Base-by-base conservation (phyloP, 1,140 invertebrate genomes). In the Atta cephalotes region DNA sequence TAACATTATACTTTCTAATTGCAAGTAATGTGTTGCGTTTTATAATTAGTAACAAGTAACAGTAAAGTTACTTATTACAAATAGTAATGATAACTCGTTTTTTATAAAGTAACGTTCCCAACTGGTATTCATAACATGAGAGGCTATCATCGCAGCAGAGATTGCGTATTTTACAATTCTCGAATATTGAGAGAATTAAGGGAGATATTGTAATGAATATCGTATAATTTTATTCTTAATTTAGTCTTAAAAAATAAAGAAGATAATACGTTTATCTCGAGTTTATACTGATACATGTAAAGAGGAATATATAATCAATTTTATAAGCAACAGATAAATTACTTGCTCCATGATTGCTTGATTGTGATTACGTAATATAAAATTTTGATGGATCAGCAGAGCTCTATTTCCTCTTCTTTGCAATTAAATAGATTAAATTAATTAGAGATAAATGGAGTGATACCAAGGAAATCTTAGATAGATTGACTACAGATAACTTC, bases 341-440 rank as follows among this genome's bases (percentile, higher is more conserved):
- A 35, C 2, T 68, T 16, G 9, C 35, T 68, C 4, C 21, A 10
- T 28, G 21, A 51, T 51, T 72, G 45, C 49, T 72, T 14, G 1
- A 62, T 0, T 21, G 14, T 60, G 18, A 62, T 77, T 60, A 35
- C 2, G 18, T 35, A 25, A 3, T 60, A 77, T 12, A 31, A 12
- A 53, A 77, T 45, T 35, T 60, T 60, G 56, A 77, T 77, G 2
- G 18, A 76, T 14, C n/a, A 76, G 28, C 28, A 39, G 7, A 31
- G 25, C 14, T 51, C 49, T 31, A 39, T 25, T 77, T 45, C 14
- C 35, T 21, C 16, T n/a, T 62, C 31, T 35, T 39, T 7, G 31
- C 3, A 14, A 76, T 76, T 76, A 76, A 28, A 76, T 77, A 25
- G 56, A 77, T 77, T 39, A 60, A 77, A 60, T n/a, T 39, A 56